A percentile compares a stretch with the other conserved stretches of the same genome.
Evolutionary conservation across 2,888 invertebrate species (phyloP).

Genomic region (Philopedon plagiatum): DNA sequence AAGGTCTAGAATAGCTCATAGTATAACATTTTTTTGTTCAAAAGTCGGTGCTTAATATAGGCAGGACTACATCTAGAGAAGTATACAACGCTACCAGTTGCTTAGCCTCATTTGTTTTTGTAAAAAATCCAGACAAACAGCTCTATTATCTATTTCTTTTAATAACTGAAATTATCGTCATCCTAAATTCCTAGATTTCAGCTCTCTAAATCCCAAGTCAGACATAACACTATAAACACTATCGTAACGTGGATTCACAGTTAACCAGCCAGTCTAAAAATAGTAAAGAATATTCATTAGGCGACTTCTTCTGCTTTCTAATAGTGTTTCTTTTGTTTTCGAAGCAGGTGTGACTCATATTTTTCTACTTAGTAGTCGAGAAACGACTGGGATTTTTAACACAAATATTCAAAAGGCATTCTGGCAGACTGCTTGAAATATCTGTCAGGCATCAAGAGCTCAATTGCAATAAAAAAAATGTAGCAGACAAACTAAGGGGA

Average conservation of each 20-base stretch:
- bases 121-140: no score
- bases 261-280: background rate
- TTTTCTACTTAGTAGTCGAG: constrained; percentile 10
- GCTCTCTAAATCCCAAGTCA: background rate
- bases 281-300: constrained; percentile 4
- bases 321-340: background rate
- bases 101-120: no score
- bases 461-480: background rate
- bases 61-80: no score
- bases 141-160: no score
- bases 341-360: constrained; percentile 14
- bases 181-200: no score
- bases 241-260: background rate
- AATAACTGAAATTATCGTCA: no score
- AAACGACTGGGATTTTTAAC: background rate
- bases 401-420: constrained; percentile 1
- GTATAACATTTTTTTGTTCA: no score
- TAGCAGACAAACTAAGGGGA: no score
- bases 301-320: constrained; percentile 6
- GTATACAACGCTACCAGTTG: no score
- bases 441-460: background rate
- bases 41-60: no score
- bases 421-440: background rate
- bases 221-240: background rate
- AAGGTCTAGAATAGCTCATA: no score